phyloP scores from a whole-genome alignment of 2,888 invertebrate genomes.

The Stenotaenia linearis region DNA sequence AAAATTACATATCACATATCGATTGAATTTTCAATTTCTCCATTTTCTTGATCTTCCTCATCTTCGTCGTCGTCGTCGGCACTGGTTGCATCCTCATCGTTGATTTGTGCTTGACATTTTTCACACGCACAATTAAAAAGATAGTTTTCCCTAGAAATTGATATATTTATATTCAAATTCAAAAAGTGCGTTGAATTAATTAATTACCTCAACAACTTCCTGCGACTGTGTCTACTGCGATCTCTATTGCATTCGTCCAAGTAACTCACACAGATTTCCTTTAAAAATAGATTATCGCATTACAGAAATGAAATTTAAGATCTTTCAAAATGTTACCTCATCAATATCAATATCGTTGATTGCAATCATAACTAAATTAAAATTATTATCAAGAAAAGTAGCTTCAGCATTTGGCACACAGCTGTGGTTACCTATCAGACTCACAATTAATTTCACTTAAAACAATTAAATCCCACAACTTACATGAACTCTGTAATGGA shows the following conservation, averaged over 20 bases:
- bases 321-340: conserved; percentile 49
- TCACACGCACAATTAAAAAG: conserved; percentile 63
- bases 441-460: not conserved
- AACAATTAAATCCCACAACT: conserved; percentile 37
- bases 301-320: not conserved
- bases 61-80: conserved; percentile 65
- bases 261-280: conserved; percentile 83
- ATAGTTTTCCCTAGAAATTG: conserved; percentile 48
- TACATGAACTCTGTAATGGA: conserved; percentile 66
- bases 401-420: conserved; percentile 83
- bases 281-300: not conserved
- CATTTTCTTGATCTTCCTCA: conserved; percentile 47
- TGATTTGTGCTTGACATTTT: conserved; percentile 66
- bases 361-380: conserved; percentile 58
- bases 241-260: conserved; percentile 75
- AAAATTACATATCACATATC: not conserved
- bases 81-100: conserved; percentile 71
- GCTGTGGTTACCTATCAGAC: conserved; percentile 72
- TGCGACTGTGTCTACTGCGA: conserved; percentile 78
- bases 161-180: too few relatives aligned
- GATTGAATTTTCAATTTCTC: conserved; percentile 21
- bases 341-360: conserved; percentile 64
- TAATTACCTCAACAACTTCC: conserved; percentile 61
- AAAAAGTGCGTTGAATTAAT: too few relatives aligned
- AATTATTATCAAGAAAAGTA: conserved; percentile 73